Conservation (phyloP, 2,113 vertebrate genomes). For the Synodontis membranacea region DNA sequence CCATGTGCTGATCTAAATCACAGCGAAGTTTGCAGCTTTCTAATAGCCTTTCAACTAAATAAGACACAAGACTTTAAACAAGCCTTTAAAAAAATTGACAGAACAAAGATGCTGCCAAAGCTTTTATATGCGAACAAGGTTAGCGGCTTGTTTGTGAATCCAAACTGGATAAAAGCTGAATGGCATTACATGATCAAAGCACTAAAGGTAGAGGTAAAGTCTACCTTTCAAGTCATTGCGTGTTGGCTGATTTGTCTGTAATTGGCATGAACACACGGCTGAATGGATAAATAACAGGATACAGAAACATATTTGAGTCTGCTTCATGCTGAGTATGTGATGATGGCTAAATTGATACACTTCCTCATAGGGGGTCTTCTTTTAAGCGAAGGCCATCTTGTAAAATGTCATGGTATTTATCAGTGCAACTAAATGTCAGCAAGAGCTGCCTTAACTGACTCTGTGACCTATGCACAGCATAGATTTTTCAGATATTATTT, state of each 20-base stretch:
- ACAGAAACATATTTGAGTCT: constrained; percentile 51
- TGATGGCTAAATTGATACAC: constrained; percentile 56
- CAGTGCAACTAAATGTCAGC: constrained; percentile 59
- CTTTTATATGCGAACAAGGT: constrained; percentile 48
- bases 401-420: constrained; percentile 61
- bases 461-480: constrained; percentile 52
- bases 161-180: constrained; percentile 49
- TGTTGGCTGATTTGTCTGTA: constrained; percentile 47
- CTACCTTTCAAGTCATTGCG: constrained; percentile 39
- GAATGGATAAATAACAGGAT: constrained; percentile 54
- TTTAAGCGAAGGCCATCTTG: constrained; percentile 57
- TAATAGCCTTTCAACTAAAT: constrained; percentile 51
- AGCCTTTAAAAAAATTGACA: constrained; percentile 46
- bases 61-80: constrained; percentile 46
- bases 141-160: constrained; percentile 45
- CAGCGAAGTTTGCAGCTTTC: constrained; percentile 36
- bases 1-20: constrained; percentile 41
- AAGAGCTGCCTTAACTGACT: constrained; percentile 51
- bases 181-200: constrained; percentile 46
- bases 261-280: constrained; percentile 46
- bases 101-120: constrained; percentile 47
- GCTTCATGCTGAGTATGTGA: constrained; percentile 52
- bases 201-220: constrained; percentile 33
- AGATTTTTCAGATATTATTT: constrained; percentile 53
- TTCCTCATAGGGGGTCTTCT: constrained; percentile 55